phyloP scores from a whole-genome alignment of 2,113 vertebrate species.

The Embiotoca jacksoni region DNA sequence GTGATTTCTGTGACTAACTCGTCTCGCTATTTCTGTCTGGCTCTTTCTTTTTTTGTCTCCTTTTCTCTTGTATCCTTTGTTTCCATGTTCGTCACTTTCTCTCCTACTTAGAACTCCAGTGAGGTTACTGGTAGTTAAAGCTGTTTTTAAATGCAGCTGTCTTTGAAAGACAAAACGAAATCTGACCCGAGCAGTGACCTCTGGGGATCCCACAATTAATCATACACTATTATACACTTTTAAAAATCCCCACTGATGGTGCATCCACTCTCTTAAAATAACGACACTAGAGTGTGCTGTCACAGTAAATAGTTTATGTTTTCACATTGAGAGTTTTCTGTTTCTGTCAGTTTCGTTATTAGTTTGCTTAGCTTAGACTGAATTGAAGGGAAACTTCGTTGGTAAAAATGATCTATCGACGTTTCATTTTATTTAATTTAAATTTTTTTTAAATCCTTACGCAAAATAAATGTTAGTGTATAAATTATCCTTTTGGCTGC shows the following conservation, averaged over 20 bases:
- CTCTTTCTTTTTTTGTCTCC: background rate
- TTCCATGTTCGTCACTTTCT: conserved; percentile 24
- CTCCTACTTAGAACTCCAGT: conserved; percentile 40
- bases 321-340: background rate
- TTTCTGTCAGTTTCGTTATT: background rate
- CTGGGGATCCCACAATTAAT: conserved; percentile 34
- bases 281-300: background rate
- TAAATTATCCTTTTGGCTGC: too few species aligned
- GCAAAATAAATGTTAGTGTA: too few species aligned
- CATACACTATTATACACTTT: conserved; percentile 1
- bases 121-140: conserved; percentile 29
- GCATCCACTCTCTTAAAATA: background rate
- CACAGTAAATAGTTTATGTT: background rate
- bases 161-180: conserved; percentile 4
- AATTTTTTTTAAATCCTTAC: too few species aligned
- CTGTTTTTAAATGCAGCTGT: conserved; percentile 10
- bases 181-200: conserved; percentile 3
- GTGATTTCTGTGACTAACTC: conserved; percentile 44
- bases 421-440: too few species aligned
- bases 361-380: too few species aligned
- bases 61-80: background rate
- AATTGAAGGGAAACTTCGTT: too few species aligned
- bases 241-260: conserved; percentile 4
- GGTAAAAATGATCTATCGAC: too few species aligned
- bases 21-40: conserved; percentile 50